Percentiles rank a stretch among this genome's conserved stretches.
phyloP scores from a whole-genome alignment of 2,888 invertebrate species.

The Agriopis aurantiaria region DNA sequence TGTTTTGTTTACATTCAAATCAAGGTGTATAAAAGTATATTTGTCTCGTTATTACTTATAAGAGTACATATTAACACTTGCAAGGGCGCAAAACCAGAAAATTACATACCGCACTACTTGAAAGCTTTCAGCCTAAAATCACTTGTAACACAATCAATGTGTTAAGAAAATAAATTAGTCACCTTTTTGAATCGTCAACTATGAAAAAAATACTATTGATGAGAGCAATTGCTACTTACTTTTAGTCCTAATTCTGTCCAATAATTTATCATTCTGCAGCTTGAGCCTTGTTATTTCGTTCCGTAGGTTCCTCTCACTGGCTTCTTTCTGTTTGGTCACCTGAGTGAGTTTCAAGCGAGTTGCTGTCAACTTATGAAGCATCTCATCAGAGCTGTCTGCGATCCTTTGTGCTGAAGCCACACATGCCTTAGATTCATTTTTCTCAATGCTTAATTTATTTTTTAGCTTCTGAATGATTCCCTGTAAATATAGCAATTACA shows the following conservation, averaged over 20 bases:
- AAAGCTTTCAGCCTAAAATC: no score
- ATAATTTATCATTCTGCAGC: constrained; percentile 74
- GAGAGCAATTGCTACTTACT: constrained; percentile 52
- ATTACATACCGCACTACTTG: no score
- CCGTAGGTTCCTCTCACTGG: constrained; percentile 66
- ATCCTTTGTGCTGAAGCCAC: constrained; percentile 77
- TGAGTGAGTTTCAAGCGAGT: constrained; percentile 66
- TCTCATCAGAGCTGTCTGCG: constrained; percentile 72
- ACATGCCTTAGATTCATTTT: constrained; percentile 78
- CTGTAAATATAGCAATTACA: constrained; percentile 47
- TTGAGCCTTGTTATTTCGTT: constrained; percentile 73
- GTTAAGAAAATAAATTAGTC: not conserved
- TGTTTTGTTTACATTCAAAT: no score
- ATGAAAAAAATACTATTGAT: no score
- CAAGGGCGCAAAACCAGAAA: no score
- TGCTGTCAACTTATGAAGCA: constrained; percentile 66
- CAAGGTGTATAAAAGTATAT: no score
- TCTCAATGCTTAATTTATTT: constrained; percentile 66
- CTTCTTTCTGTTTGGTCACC: constrained; percentile 73
- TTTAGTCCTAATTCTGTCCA: constrained; percentile 70
- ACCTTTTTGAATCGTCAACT: no score
- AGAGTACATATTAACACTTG: no score
- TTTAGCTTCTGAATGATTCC: constrained; percentile 63
- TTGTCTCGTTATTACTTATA: no score
- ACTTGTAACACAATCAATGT: no score